phyloP scores from a whole-genome alignment of 2,113 vertebrate genomes.

The Ahaetulla prasina region DNA sequence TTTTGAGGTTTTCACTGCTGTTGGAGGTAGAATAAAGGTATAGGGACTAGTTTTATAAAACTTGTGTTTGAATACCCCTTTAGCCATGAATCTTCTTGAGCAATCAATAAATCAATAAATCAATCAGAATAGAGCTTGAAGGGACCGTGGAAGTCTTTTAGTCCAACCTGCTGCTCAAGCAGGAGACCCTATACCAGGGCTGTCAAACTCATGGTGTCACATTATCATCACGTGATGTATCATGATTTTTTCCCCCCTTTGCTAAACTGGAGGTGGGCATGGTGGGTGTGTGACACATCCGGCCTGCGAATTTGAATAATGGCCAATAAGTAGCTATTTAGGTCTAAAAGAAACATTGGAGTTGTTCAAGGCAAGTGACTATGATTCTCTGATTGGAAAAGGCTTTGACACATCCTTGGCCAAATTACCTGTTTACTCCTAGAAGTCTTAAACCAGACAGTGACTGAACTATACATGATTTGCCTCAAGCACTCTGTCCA shows the following conservation, averaged over 20 bases:
- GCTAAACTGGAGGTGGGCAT: too few relatives aligned
- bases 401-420: neutral
- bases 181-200: neutral
- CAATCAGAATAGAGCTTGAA: neutral
- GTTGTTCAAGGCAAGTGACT: neutral
- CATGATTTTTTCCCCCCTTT: too few relatives aligned
- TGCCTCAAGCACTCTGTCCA: neutral
- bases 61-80: neutral
- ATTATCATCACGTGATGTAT: too few relatives aligned
- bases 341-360: neutral
- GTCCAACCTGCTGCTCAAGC: neutral
- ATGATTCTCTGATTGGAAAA: neutral
- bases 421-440: neutral
- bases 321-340: neutral
- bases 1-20: neutral
- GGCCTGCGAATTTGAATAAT: too few relatives aligned
- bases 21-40: neutral
- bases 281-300: too few relatives aligned
- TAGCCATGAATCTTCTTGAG: neutral
- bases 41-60: neutral
- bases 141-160: neutral
- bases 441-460: neutral
- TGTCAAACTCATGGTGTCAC: too few relatives aligned
- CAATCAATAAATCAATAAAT: neutral
- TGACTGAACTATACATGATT: neutral